Conservation (phyloP, 2,888 invertebrate genomes). For the Antitype chi region DNA sequence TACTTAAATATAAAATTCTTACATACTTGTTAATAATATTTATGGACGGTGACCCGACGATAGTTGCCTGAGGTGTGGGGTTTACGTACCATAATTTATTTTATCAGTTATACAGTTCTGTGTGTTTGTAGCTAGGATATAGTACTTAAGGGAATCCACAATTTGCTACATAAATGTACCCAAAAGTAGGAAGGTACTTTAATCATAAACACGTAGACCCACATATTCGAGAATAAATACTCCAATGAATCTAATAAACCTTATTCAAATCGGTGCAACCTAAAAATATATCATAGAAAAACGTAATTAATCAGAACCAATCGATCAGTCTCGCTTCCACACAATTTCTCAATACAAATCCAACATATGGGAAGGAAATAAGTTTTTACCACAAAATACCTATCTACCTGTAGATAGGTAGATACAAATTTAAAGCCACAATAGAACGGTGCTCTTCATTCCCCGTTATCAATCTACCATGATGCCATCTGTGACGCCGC, state of each 20-base stretch:
- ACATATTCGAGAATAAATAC: not conserved
- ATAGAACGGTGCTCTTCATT: slow-evolving; percentile 85
- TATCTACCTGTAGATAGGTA: slow-evolving; percentile 63
- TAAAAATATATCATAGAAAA: not conserved
- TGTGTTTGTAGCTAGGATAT: slow-evolving; percentile 17
- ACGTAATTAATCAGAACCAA: slow-evolving; percentile 31
- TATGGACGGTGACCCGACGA: slow-evolving; percentile 63
- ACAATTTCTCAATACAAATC: slow-evolving; percentile 23
- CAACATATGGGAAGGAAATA: slow-evolving; percentile 64
- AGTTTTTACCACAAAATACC: slow-evolving; percentile 39
- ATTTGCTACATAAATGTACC: not conserved
- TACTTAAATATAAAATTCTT: slow-evolving; percentile 68
- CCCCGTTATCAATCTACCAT: slow-evolving; percentile 89
- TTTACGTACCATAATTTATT: slow-evolving; percentile 52
- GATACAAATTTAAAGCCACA: slow-evolving; percentile 75
- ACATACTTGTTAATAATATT: slow-evolving; percentile 68
- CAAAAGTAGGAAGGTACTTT: not conserved
- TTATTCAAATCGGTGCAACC: not conserved
- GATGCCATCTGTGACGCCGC: slow-evolving; percentile 89
- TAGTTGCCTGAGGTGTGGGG: slow-evolving; percentile 55
- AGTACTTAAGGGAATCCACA: not conserved
- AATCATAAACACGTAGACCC: no score
- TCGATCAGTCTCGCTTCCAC: slow-evolving; percentile 20
- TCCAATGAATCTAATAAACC: not conserved
- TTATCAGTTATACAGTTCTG: slow-evolving; percentile 35